A percentile compares a stretch with the other conserved stretches of the same genome.
Conservation (phyloP, 37 sponge, comb jelly and placozoan genomes). For the Corticium candelabrum region DNA sequence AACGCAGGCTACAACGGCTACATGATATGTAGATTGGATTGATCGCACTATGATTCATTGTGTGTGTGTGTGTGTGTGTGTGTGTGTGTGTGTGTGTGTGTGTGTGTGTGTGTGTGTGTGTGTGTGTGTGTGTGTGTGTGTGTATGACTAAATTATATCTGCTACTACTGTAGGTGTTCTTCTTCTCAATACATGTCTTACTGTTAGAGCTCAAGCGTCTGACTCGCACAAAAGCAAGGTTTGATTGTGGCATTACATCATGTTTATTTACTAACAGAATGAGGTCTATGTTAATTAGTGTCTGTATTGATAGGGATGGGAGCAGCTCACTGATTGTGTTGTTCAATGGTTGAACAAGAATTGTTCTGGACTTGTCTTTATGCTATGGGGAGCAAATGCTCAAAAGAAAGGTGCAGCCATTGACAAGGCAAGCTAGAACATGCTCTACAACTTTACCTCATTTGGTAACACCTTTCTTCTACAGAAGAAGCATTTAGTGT, state of each 20-base stretch:
- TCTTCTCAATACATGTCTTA: slow-evolving; percentile 91
- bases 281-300: neutral
- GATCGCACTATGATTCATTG: too few relatives aligned
- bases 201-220: slow-evolving; percentile 65
- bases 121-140: too few relatives aligned
- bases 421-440: slow-evolving; percentile 12
- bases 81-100: too few relatives aligned
- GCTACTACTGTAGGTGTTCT: slow-evolving; percentile 46
- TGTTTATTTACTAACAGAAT: neutral
- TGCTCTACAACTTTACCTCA: neutral
- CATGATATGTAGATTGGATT: too few relatives aligned
- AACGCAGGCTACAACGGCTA: too few relatives aligned
- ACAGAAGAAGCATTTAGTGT: slow-evolving; percentile 65
- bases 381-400: slow-evolving; percentile 92
- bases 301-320: slow-evolving; percentile 89
- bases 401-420: slow-evolving; percentile 70
- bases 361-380: slow-evolving; percentile 53
- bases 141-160: too few relatives aligned
- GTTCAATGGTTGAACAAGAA: slow-evolving; percentile 77
- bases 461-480: neutral
- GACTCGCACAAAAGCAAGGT: slow-evolving; percentile 76
- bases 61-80: too few relatives aligned
- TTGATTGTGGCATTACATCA: neutral
- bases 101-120: too few relatives aligned
- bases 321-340: slow-evolving; percentile 93